Evolutionary conservation across 2,888 invertebrate genomes (phyloP).

Genomic region (Cylindroiulus punctatus): DNA sequence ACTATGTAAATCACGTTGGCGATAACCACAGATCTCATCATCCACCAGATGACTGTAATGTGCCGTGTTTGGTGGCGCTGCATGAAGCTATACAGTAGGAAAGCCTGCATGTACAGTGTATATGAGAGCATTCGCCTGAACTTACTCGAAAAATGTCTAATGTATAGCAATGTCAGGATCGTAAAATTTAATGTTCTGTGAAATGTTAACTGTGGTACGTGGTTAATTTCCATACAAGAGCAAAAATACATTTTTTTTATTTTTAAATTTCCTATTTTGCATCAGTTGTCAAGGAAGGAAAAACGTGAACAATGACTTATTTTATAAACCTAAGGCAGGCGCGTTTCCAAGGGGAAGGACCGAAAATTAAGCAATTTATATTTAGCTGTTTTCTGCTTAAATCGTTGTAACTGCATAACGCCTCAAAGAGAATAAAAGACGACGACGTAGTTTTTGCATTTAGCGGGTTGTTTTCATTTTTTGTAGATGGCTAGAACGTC

Average conservation of each 20-base stretch:
- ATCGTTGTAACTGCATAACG: not conserved
- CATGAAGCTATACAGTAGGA: not conserved
- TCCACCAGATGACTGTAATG: not conserved
- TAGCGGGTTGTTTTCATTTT: not conserved
- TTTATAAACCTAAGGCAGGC: not conserved
- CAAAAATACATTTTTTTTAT: not conserved
- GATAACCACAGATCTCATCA: no score
- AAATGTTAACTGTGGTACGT: not conserved
- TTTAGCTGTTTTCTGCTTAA: not conserved
- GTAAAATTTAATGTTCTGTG: conserved; percentile 2
- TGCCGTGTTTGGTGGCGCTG: not conserved
- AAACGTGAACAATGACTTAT: not conserved
- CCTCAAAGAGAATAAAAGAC: not conserved
- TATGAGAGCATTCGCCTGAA: not conserved
- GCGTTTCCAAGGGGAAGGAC: not conserved
- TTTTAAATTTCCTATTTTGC: not conserved
- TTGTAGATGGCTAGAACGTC: not conserved
- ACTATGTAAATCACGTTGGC: no score
- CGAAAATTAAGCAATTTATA: conserved; percentile 3
- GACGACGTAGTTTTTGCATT: not conserved
- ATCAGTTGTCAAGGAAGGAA: not conserved
- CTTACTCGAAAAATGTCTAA: not conserved
- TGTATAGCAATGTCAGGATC: not conserved
- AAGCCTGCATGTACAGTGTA: no score
- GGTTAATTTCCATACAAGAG: not conserved